Base-by-base conservation (phyloP, 2,888 invertebrate species). In the Drosophila merina region DNA sequence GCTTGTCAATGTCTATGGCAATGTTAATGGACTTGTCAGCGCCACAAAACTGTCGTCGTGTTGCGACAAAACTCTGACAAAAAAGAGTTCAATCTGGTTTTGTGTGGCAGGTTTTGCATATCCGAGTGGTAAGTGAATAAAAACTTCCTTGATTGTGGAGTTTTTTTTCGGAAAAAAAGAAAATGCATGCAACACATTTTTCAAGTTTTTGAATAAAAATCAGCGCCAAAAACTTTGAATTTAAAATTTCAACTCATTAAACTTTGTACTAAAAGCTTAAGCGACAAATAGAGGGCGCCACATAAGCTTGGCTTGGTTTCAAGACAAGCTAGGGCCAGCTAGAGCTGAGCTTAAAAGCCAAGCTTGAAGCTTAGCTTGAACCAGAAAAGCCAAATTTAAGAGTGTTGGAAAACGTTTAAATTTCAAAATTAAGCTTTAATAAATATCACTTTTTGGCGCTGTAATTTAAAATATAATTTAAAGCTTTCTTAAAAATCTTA, bases 1-100 rank as follows among this genome's bases (percentile, higher is more conserved):
- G 44, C 57, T 59, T 25, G 59, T 57, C 59, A 59, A 59, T 59
- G 59, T 59, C 59, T 59, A 57, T 59, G 59, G 57, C 59, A 59
- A 59, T 59, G 59, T 59, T 59, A 59, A 56, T 59, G 59, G 59
- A 56, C 33, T 56, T 59, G 59, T 59, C 28, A 59, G 10, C 44
- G 57, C 26, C 14, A 48, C 12, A 14, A 42, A 42, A 42, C 40
- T 14, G 40, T 42, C 20, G 40, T 7, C 9, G 9, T 20, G 14
- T 4, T 9, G 14, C 36, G n/a, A 36, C n/a, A 36, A n/a, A n/a
- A n/a, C 20, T 20, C 20, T 20, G n/a, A 36, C n/a, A 36, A 36
- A 36, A 36, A 5, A 36, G n/a, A 28, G 33, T 10, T 33, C 9
- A 33, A 33, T 33, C 33, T 10, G 33, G 33, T 33, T 33, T 33